Evolutionary conservation across 2,797 vertebrate species (phyloP), one percentile per base, ranked within the genome.

Genomic region (Calcarius lapponicus): DNA sequence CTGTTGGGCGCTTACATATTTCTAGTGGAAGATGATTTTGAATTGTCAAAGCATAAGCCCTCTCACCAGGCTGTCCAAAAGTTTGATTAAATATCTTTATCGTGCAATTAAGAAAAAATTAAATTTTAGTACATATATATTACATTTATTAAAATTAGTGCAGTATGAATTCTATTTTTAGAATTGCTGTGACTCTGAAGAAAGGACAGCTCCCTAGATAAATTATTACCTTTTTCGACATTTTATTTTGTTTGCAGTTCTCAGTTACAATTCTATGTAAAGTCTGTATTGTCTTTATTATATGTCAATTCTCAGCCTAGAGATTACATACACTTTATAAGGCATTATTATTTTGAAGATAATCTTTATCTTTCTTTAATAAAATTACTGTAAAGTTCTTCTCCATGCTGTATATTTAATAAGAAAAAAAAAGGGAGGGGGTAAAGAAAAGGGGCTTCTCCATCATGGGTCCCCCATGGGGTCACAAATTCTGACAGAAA

Each of bases 361-460:
- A 78, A 29, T 86, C 50, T 92, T 94, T 80, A 64, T 53, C 19
- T 83, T 85, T 66, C n/a, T 70, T 42, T 78, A 84, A 76, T 70
- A 80, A 91, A 94, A 91, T 70, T 70, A 71, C 32, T 45, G 17
- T 18, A 53, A 67, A 2, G 0, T 40, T 73, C 24, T 88, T 88
- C 17, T 93, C 58, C 43, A 38, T 76, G 3, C 2, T 32, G 18
- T 22, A 65, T 15, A 4, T 51, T 79, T 14, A 13, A 85, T 57
- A n/a, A 42, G 26, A 43, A 17, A 31, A n/a, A 78, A 18, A 26
- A 5, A 0, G 2, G 1, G 1, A 0, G 0, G 0, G 1, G 1
- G 10, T 9, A 13, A 20, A 51, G 8, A 62, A 84, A 54, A 36
- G 51, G 67, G 20, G 11, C 2, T 65, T 51, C 17, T 40, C 6